These are phyloP conservation scores for Sorex maritimensis DNA, from an alignment of 2,797 vertebrate genomes.

Conservation along the genomic window DNA sequence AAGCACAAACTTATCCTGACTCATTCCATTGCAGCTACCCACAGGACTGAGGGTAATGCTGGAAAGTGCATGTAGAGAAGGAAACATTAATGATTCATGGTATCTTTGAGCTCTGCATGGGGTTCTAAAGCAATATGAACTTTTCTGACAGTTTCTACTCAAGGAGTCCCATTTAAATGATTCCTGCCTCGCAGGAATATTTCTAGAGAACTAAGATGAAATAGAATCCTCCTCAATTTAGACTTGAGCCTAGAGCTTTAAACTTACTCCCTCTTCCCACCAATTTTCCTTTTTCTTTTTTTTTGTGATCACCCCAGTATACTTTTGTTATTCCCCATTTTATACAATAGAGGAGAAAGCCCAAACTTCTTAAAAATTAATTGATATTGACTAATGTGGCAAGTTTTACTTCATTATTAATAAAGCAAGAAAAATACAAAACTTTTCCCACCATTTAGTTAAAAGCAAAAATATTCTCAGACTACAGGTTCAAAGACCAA, in stretches of 20 bases:
- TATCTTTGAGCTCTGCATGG: neutral
- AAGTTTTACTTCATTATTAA: slow-evolving; percentile 30
- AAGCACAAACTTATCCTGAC: neutral
- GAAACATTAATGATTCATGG: neutral
- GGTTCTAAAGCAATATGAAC: neutral
- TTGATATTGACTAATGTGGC: neutral
- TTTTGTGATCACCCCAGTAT: neutral
- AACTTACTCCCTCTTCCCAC: neutral
- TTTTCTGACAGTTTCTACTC: neutral
- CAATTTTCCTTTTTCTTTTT: neutral
- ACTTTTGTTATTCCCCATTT: neutral
- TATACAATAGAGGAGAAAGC: too few species aligned
- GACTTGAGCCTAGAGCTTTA: neutral
- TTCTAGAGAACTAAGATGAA: neutral
- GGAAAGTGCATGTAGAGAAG: neutral
- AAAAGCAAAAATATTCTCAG: neutral
- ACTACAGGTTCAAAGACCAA: neutral
- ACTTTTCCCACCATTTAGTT: slow-evolving; percentile 30
- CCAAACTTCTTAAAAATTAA: neutral
- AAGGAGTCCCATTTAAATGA: neutral
- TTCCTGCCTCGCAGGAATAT: neutral
- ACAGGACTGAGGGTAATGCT: neutral
- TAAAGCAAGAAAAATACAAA: neutral
- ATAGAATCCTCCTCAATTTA: neutral
- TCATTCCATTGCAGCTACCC: neutral